Evolutionary conservation across 53 echinoderm and acorn worm genomes (phyloP).

Genomic region (Antedon mediterranea): DNA sequence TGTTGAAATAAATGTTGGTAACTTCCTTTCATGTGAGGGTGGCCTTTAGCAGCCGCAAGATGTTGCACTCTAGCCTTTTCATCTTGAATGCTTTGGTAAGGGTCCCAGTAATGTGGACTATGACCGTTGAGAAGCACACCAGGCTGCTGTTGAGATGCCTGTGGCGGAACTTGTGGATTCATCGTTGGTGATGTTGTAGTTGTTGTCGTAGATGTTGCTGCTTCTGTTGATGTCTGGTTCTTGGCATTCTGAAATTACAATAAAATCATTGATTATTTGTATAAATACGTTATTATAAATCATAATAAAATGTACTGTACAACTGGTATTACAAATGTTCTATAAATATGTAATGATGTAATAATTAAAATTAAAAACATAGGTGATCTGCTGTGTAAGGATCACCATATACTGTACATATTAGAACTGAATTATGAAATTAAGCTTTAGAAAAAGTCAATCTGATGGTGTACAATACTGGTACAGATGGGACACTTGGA

Average conservation of each 20-base stretch:
- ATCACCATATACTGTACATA: too few species aligned
- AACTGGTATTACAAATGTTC: not conserved
- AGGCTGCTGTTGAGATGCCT: not conserved
- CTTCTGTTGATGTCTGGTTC: not conserved
- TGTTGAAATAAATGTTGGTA: not conserved
- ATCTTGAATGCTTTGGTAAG: not conserved
- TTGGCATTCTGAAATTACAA: not conserved
- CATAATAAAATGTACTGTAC: too few species aligned
- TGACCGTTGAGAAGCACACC: not conserved
- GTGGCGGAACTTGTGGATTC: not conserved
- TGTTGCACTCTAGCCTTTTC: not conserved
- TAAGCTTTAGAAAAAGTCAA: too few species aligned
- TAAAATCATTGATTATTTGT: not conserved
- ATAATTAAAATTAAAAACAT: too few species aligned
- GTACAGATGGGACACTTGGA: too few species aligned
- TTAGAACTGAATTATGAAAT: too few species aligned
- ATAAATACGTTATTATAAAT: too few species aligned
- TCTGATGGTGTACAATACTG: too few species aligned
- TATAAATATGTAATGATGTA: too few species aligned
- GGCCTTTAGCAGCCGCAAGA: not conserved
- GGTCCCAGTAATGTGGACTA: not conserved
- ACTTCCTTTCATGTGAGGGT: not conserved
- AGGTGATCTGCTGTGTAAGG: too few species aligned
- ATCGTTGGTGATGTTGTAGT: not conserved
- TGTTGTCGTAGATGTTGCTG: too few species aligned